These are phyloP conservation scores for Parnassius apollo DNA, from an alignment of 2,888 invertebrate species.

Conservation along the genomic window DNA sequence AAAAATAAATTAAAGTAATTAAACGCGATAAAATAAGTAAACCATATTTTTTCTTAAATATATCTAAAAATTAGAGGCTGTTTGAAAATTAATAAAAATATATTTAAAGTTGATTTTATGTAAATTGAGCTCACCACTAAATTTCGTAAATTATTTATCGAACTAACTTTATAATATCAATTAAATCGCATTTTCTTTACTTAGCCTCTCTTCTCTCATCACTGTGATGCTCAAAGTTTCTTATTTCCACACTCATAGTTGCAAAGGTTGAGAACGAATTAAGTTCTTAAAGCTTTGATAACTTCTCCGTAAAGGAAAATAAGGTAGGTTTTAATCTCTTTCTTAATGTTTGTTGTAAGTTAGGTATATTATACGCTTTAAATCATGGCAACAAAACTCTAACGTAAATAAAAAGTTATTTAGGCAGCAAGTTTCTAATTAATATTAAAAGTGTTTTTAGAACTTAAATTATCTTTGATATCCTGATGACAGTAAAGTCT, in stretches of 20 bases:
- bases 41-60: too few relatives aligned
- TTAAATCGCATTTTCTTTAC: slow-evolving; percentile 37
- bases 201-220: slow-evolving; percentile 28
- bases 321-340: slow-evolving; percentile 44
- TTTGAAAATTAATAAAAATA: too few relatives aligned
- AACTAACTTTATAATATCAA: slow-evolving; percentile 32
- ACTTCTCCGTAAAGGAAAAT: slow-evolving; percentile 47
- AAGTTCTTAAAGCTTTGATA: slow-evolving; percentile 52
- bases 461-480: not conserved
- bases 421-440: not conserved
- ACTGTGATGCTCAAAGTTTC: slow-evolving; percentile 33
- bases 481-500: too few relatives aligned
- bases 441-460: not conserved
- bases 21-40: too few relatives aligned
- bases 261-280: slow-evolving; percentile 47
- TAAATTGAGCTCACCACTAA: not conserved
- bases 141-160: not conserved
- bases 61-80: too few relatives aligned
- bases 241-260: slow-evolving; percentile 46
- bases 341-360: slow-evolving; percentile 37
- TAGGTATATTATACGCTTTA: slow-evolving; percentile 26
- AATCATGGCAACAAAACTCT: slow-evolving; percentile 13
- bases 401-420: slow-evolving; percentile 15
- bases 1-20: too few relatives aligned
- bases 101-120: too few relatives aligned